Evolutionary conservation across 2,888 invertebrate species (phyloP).

Genomic region (Buathra laborator): DNA sequence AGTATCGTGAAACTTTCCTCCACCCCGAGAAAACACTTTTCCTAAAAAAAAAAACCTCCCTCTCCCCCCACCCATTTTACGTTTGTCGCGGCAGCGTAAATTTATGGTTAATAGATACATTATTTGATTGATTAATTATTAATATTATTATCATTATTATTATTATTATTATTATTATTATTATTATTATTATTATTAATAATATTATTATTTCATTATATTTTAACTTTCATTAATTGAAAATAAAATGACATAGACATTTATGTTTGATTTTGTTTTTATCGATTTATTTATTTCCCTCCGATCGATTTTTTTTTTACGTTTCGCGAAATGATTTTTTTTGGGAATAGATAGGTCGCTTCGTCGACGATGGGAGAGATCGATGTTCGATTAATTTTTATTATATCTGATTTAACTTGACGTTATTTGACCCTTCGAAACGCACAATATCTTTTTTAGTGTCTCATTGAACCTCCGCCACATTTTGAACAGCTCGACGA

Average conservation of each 20-base stretch:
- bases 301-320: conserved; percentile 29
- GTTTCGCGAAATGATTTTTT: conserved; percentile 23
- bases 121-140: conserved; percentile 73
- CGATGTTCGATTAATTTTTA: background rate
- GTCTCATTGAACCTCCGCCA: background rate
- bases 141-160: conserved; percentile 75
- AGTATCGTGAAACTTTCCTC: conserved; percentile 43
- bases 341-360: conserved; percentile 17
- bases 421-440: background rate
- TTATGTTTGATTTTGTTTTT: conserved; percentile 76
- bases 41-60: conserved; percentile 54
- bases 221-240: conserved; percentile 84
- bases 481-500: background rate
- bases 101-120: conserved; percentile 73
- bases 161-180: conserved; percentile 76
- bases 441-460: background rate
- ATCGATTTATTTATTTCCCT: conserved; percentile 68
- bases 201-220: conserved; percentile 82
- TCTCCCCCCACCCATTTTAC: conserved; percentile 69
- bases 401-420: background rate
- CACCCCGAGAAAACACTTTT: conserved; percentile 59
- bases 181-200: conserved; percentile 65
- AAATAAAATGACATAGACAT: conserved; percentile 83
- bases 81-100: conserved; percentile 73
- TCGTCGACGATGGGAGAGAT: background rate